Conservation (phyloP, 2,113 vertebrate genomes). For the Engraulis encrasicolus region DNA sequence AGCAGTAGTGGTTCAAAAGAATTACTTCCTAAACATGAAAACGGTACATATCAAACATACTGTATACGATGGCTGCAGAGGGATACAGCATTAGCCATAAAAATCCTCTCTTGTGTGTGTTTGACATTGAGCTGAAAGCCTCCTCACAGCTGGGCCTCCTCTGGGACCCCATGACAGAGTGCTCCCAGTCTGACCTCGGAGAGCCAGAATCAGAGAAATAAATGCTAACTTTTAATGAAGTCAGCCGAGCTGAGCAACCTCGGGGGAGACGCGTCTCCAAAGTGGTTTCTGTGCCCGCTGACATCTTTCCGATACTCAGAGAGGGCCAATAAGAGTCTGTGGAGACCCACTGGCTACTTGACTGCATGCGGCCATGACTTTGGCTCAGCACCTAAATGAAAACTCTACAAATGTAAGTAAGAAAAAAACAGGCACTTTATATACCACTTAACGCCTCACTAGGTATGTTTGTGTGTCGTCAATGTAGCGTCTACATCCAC, state of each 20-base stretch:
- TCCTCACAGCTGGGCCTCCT: constrained; percentile 31
- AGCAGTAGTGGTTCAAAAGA: background rate
- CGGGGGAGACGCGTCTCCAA: constrained; percentile 50
- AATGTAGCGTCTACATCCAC: background rate
- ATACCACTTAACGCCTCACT: background rate
- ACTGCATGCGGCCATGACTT: background rate
- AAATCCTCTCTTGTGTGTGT: background rate
- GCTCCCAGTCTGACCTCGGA: constrained; percentile 47
- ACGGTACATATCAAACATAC: background rate
- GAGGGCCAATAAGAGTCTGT: constrained; percentile 42
- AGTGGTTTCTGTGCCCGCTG: constrained; percentile 54
- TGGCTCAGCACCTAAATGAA: background rate
- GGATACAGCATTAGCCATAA: background rate
- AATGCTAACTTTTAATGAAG: constrained; percentile 66
- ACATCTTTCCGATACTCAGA: constrained; percentile 58
- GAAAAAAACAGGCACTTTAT: background rate
- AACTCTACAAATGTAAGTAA: background rate
- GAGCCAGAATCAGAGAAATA: constrained; percentile 50
- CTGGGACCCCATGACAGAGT: constrained; percentile 33
- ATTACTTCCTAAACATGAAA: background rate
- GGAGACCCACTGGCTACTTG: constrained; percentile 55
- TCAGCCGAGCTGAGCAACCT: constrained; percentile 45
- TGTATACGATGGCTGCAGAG: background rate
- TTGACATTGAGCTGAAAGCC: constrained; percentile 32
- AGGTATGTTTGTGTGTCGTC: background rate